Base-by-base conservation (phyloP, 2,888 invertebrate genomes). In the Leptopilina drosophilae region DNA sequence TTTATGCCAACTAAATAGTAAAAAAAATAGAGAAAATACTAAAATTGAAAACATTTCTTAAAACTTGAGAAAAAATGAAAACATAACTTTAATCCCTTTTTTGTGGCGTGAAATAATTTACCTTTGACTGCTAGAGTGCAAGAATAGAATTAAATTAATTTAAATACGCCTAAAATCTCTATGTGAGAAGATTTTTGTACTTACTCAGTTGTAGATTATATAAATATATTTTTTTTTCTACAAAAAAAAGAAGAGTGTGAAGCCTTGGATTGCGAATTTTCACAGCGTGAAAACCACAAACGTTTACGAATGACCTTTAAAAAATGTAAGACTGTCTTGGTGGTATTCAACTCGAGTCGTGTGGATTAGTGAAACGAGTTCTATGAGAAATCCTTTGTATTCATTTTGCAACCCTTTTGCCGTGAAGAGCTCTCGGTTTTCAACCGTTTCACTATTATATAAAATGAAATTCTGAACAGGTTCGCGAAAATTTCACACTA, bases 361-460 rank as follows among this genome's bases (percentile, higher is more conserved):
- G 53, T 69, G 33, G 69, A 53, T 69, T 53, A 33, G 20, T 14
- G 69, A 53, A 69, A 69, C 53, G 33, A 53, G 69, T 69, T 69
- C 53, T 53, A 14, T 53, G 53, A 53, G 26, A 69, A 69, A 49
- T 69, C 69, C 69, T 53, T 69, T 69, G 26, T 69, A 69, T 69
- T 69, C 69, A 26, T 69, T 33, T n/a, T 69, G 69, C 69, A 33
- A 69, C 53, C 53, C 69, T 69, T 46, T 69, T 26, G 53, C 53
- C 49, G n/a, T 69, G 26, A 69, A 69, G 53, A 53, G 69, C 49
- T 69, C 53, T 53, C 15, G 14, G 53, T 49, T 69, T 69, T 53
- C 49, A 53, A 53, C 69, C 26, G 20, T 33, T 69, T 26, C 7
- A 33, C 46, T 12, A 49, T 26, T 14, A 15, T 33, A 33, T 33